Evolutionary conservation across 2,888 invertebrate species (phyloP).

Genomic region (Aleiodes alternator): DNA sequence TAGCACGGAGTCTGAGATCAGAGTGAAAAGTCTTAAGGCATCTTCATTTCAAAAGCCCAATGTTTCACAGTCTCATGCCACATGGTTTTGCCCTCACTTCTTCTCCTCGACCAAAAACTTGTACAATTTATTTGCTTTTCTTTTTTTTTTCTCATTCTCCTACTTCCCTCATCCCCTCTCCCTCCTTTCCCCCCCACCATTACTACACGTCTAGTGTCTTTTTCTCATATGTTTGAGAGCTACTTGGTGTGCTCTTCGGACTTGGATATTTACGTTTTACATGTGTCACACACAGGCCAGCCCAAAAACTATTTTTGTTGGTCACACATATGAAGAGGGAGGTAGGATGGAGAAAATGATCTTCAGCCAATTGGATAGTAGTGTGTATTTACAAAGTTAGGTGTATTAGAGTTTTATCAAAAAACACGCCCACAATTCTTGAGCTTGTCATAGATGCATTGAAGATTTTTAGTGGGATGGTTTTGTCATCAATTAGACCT

Average conservation of each 20-base stretch:
- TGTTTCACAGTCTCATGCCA: conserved; percentile 59
- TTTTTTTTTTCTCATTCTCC: conserved; percentile 28
- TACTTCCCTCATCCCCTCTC: background rate
- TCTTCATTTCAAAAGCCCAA: conserved; percentile 52
- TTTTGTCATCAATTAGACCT: conserved; percentile 63
- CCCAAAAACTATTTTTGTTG: conserved; percentile 68
- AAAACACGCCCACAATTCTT: conserved; percentile 64
- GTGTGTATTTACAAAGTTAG: conserved; percentile 57
- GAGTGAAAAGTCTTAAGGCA: conserved; percentile 65
- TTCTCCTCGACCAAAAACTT: conserved; percentile 19
- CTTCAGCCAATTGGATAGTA: conserved; percentile 65
- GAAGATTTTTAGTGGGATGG: conserved; percentile 65
- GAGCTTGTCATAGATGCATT: conserved; percentile 60
- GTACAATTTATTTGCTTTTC: conserved; percentile 37
- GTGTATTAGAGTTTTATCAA: conserved; percentile 53
- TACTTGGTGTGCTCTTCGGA: conserved; percentile 5
- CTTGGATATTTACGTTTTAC: conserved; percentile 63
- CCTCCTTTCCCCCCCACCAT: background rate
- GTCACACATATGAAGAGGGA: background rate
- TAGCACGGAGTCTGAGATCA: conserved; percentile 67
- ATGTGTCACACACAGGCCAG: conserved; percentile 66
- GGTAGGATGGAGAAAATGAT: conserved; percentile 36
- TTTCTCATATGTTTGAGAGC: background rate
- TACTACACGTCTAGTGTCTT: too few species aligned
- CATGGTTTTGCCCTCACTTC: conserved; percentile 54